Conservation (phyloP, 2,113 vertebrate genomes). For the Crotalus horridus region DNA sequence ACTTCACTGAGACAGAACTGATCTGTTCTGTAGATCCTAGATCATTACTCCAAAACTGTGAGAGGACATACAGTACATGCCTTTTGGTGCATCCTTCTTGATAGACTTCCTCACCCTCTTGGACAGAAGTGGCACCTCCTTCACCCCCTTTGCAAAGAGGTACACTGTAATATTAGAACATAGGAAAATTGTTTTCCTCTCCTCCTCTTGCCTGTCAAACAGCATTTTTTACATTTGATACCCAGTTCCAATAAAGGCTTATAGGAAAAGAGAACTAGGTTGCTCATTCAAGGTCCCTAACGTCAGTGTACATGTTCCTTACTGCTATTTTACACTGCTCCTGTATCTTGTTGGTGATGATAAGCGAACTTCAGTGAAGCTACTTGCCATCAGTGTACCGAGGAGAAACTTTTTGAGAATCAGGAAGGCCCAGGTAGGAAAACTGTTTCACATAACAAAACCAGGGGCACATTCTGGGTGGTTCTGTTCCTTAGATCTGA, state of each 20-base stretch:
- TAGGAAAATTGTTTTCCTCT: background rate
- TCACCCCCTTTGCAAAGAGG: background rate
- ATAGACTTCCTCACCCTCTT: background rate
- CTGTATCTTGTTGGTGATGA: background rate
- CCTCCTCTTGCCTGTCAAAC: background rate
- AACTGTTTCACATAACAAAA: background rate
- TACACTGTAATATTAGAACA: background rate
- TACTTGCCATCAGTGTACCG: no score
- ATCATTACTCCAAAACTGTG: background rate
- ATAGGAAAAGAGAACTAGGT: background rate
- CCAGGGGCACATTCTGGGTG: background rate
- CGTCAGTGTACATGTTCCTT: background rate
- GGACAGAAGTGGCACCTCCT: background rate
- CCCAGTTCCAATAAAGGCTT: background rate
- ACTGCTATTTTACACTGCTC: background rate
- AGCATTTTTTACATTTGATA: background rate
- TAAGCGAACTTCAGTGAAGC: background rate
- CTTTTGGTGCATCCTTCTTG: background rate
- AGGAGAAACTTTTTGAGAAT: background rate
- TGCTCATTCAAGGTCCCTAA: background rate
- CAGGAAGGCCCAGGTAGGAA: background rate
- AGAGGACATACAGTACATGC: background rate
- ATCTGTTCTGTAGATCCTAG: background rate
- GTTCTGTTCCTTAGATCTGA: background rate
- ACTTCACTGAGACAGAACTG: background rate